Conservation (phyloP, 2,797 vertebrate species). For the Mormyrops boulengeri region DNA sequence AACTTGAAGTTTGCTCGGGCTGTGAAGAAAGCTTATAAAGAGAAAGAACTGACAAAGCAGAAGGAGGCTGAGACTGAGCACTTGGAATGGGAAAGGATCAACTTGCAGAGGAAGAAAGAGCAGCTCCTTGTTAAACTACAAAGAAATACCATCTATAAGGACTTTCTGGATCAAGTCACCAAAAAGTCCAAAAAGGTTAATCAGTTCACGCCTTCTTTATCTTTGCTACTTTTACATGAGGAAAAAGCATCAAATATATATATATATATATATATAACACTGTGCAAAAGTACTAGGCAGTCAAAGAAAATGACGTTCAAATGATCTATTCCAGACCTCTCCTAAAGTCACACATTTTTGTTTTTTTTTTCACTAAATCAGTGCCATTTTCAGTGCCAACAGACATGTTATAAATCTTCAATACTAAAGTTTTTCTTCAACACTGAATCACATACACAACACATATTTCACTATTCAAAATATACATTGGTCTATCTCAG, state of each 20-base stretch:
- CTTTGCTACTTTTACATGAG: background rate
- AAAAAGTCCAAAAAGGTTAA: slow-evolving; percentile 54
- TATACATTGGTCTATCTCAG: too few relatives aligned
- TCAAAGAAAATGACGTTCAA: too few relatives aligned
- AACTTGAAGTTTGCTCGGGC: slow-evolving; percentile 44
- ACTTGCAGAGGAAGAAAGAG: slow-evolving; percentile 45
- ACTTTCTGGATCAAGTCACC: slow-evolving; percentile 53
- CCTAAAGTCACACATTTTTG: too few relatives aligned
- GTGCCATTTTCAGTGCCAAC: too few relatives aligned
- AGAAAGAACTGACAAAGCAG: slow-evolving; percentile 26
- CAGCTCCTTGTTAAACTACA: slow-evolving; percentile 44
- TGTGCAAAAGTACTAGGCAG: too few relatives aligned
- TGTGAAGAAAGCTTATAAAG: slow-evolving; percentile 33
- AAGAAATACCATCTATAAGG: slow-evolving; percentile 44
- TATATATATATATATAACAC: background rate
- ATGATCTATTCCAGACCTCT: too few relatives aligned
- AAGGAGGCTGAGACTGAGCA: slow-evolving; percentile 40
- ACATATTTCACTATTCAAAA: too few relatives aligned
- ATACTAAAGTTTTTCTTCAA: too few relatives aligned
- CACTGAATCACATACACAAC: too few relatives aligned
- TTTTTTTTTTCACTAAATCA: too few relatives aligned
- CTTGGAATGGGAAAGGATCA: slow-evolving; percentile 42
- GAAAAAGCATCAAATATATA: background rate
- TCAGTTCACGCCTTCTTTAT: background rate
- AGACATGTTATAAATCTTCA: too few relatives aligned